Base-by-base conservation (phyloP, 2,113 vertebrate species). In the Hiodon alosoides region DNA sequence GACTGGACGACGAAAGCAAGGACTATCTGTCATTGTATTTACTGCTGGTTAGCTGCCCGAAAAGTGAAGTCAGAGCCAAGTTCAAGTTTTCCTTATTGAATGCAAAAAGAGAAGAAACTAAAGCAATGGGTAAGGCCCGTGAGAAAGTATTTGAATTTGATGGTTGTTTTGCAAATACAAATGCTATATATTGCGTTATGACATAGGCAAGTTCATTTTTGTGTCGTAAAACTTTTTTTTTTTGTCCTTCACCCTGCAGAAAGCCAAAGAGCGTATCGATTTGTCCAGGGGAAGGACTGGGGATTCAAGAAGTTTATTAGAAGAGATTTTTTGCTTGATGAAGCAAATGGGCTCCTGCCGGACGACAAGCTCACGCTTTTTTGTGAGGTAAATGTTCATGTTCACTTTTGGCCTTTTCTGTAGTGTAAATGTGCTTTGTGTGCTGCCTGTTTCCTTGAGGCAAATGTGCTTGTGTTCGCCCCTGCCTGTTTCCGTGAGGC, bases 231-330 rank as follows among this genome's bases (percentile, higher is more conserved):
- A 31, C 46, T 69, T 80, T 73, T 72, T 76, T 11, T 78, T 31
- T 64, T 50, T 64, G 16, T 64, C 69, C 31, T 31, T 31, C 0
- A 53, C 53, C 5, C 78, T 80, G 78, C 89, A 98, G 96, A 99
- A 94, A 99, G 97, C 94, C 96, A 99, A 95, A 96, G 96, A 96
- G 96, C 97, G 0, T 98, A 99, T 92, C 93, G 97, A 83, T 99
- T 99, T 92, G 96, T 98, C 81, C 97, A 99, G 91, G 96, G 97
- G 82, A 99, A 98, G 85, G 97, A 98, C 88, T 99, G 97, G 97
- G 97, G 97, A 67, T 99, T 99, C 91, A 98, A 99, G 91, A 99
- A 99, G 86, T 99, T 98, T 86, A 99, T 99, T 86, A 88, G 96
- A 84, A 94, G 97, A 90, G 97, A 99, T 88, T 98, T 99, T 89